Evolutionary conservation across 2,797 vertebrate genomes (phyloP).

Genomic region (Triplophysa yarkandensis): DNA sequence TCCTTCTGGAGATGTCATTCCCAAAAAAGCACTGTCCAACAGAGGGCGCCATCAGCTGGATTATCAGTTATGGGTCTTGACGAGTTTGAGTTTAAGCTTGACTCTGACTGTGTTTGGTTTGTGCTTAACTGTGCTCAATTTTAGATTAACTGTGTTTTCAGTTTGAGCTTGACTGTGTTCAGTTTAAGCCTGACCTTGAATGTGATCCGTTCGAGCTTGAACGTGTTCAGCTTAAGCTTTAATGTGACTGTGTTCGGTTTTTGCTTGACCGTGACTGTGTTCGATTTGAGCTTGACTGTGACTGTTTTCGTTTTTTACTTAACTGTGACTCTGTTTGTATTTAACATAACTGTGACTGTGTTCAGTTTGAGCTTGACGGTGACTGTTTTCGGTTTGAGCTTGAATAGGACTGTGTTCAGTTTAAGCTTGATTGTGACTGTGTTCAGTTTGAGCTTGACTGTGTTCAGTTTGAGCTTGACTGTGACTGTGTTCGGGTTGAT

Average conservation of each 20-base stretch:
- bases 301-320: background rate
- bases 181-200: no score
- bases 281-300: no score
- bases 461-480: no score
- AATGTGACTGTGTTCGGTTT: background rate
- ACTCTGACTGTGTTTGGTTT: background rate
- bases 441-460: background rate
- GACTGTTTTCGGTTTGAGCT: background rate
- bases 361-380: no score
- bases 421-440: no score
- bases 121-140: no score
- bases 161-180: background rate
- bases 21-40: background rate
- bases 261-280: no score
- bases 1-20: background rate
- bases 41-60: conserved; percentile 11
- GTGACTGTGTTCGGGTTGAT: background rate
- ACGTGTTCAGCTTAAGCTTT: no score
- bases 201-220: background rate
- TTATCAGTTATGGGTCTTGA: background rate
- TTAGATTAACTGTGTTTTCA: no score
- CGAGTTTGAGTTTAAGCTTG: background rate
- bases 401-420: no score
- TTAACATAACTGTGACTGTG: no score
- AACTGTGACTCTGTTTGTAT: no score